Percentiles rank a stretch among this genome's conserved stretches.
These are phyloP conservation scores for Panagrolaimus sp. DNA, from an alignment of 1,140 invertebrate genomes.

Conservation along the genomic window DNA sequence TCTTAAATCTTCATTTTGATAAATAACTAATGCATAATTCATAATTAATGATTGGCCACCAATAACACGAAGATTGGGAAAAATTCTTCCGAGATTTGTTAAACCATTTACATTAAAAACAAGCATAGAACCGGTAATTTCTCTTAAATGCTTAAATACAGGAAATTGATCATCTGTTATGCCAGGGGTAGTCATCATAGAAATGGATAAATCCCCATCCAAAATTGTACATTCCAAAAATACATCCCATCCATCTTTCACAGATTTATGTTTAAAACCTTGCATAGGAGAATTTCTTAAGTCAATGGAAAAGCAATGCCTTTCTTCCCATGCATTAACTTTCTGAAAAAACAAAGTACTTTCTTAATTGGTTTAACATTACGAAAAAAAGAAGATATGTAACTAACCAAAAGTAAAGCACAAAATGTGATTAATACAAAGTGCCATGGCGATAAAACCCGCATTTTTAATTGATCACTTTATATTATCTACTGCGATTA, in stretches of 20 bases:
- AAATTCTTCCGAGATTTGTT: slow-evolving; percentile 74
- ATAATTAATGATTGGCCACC: slow-evolving; percentile 76
- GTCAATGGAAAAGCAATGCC: background rate
- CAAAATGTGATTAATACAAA: background rate
- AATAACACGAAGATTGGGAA: slow-evolving; percentile 90
- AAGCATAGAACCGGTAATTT: slow-evolving; percentile 55
- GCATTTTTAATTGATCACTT: too few relatives aligned
- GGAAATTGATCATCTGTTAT: slow-evolving; percentile 32
- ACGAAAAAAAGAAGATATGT: background rate
- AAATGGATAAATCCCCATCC: slow-evolving; percentile 55
- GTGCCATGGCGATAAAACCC: too few relatives aligned
- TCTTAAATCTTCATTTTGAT: slow-evolving; percentile 66
- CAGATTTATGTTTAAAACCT: background rate
- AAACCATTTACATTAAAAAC: slow-evolving; percentile 65
- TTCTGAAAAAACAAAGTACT: too few relatives aligned
- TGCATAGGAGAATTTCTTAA: slow-evolving; percentile 5
- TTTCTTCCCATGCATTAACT: background rate
- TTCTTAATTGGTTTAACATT: too few relatives aligned
- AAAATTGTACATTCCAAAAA: slow-evolving; percentile 49
- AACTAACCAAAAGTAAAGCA: slow-evolving; percentile 15
- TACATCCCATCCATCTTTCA: background rate
- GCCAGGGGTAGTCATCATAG: slow-evolving; percentile 37
- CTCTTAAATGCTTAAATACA: slow-evolving; percentile 46
- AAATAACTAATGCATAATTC: slow-evolving; percentile 81
- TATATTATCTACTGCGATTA: too few relatives aligned